These are phyloP conservation scores for Timema podura DNA, from an alignment of 2,888 invertebrate genomes.

Conservation along the genomic window DNA sequence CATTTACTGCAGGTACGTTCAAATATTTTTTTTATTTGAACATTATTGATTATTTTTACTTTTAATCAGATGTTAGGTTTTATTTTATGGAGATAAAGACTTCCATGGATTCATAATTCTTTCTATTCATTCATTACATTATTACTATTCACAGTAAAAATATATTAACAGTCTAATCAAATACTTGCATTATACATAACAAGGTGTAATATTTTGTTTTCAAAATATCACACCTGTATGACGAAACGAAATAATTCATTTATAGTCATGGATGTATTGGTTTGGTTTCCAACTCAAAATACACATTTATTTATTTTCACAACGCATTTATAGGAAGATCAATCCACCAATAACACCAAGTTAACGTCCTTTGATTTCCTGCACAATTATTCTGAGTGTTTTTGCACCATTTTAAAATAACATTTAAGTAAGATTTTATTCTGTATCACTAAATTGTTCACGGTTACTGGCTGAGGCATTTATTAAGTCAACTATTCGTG, in stretches of 20 bases:
- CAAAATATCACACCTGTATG: no score
- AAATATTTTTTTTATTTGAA: no score
- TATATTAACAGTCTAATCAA: not conserved
- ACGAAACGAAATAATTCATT: no score
- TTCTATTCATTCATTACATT: not conserved
- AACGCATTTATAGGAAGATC: no score
- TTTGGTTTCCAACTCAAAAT: not conserved
- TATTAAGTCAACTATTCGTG: constrained; percentile 2
- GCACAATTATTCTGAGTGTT: not conserved
- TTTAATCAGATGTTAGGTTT: no score
- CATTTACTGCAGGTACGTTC: no score
- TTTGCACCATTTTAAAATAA: not conserved
- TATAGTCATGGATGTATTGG: no score
- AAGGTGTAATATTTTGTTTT: not conserved
- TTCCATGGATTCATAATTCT: no score
- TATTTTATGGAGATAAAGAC: no score
- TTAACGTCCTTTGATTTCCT: no score
- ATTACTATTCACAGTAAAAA: constrained; percentile 11
- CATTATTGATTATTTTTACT: no score
- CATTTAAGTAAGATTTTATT: not conserved
- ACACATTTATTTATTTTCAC: not conserved
- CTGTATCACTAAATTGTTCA: not conserved
- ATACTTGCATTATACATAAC: not conserved
- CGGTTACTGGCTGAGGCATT: constrained; percentile 32
- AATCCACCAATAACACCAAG: no score